Evolutionary conservation across 2,797 vertebrate genomes (phyloP).

Genomic region (Peromyscus eremicus): DNA sequence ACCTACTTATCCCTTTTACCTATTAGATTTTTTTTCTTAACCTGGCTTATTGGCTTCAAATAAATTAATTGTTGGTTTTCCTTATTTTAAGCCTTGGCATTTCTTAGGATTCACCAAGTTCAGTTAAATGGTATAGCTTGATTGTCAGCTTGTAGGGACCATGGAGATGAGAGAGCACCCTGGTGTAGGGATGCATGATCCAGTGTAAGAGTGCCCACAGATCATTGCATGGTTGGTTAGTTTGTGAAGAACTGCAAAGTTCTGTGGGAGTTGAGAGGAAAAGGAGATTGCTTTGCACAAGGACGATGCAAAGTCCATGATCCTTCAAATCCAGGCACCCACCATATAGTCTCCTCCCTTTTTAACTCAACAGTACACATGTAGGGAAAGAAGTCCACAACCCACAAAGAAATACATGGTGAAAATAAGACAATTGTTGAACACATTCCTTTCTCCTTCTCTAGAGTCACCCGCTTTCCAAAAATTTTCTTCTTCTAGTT

Average conservation of each 20-base stretch:
- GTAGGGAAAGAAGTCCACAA: neutral
- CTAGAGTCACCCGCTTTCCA: neutral
- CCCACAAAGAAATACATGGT: neutral
- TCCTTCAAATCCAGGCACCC: neutral
- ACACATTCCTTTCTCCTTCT: neutral
- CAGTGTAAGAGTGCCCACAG: neutral
- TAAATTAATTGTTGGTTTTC: neutral
- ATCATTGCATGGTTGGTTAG: neutral
- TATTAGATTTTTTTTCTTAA: constrained; percentile 49
- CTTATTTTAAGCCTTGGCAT: neutral
- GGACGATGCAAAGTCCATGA: neutral
- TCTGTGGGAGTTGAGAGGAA: neutral
- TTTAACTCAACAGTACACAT: neutral
- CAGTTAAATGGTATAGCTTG: neutral
- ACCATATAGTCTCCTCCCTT: neutral
- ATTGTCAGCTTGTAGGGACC: neutral
- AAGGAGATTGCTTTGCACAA: neutral
- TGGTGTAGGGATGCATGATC: neutral
- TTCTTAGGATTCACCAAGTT: neutral
- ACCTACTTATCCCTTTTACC: neutral
- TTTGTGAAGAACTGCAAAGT: neutral
- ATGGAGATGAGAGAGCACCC: too few relatives aligned
- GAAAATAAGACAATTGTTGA: neutral
- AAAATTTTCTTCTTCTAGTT: neutral
- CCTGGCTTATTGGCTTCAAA: constrained; percentile 25